phyloP scores from a whole-genome alignment of 2,888 invertebrate species.

The Elgonia sp. region DNA sequence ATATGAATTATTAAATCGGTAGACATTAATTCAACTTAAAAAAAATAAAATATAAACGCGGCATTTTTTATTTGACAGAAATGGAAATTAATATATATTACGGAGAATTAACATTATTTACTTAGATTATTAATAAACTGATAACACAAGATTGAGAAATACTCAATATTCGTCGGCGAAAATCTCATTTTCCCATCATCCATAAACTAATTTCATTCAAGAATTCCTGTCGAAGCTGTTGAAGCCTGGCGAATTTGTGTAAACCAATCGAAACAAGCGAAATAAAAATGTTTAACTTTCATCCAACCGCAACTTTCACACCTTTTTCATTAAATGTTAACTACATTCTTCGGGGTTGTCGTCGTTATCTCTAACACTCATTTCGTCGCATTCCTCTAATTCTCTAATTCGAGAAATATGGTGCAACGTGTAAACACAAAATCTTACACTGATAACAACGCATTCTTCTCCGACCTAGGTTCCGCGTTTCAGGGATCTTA shows the following conservation, averaged over 20 bases:
- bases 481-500: conserved; percentile 39
- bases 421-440: conserved; percentile 41
- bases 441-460: conserved; percentile 28
- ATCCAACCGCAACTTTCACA: conserved; percentile 52
- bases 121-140: too few species aligned
- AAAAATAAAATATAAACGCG: too few species aligned
- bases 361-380: conserved; percentile 60
- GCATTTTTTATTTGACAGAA: too few species aligned
- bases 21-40: too few species aligned
- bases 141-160: too few species aligned
- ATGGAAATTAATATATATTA: too few species aligned
- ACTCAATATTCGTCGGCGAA: too few species aligned
- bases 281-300: conserved; percentile 56
- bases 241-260: not conserved
- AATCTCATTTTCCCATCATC: too few species aligned
- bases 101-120: too few species aligned
- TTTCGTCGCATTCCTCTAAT: conserved; percentile 62
- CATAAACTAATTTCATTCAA: too few species aligned
- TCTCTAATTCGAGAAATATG: conserved; percentile 52
- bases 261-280: not conserved
- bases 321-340: conserved; percentile 64
- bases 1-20: too few species aligned
- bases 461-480: conserved; percentile 23
- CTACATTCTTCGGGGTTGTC: conserved; percentile 54
- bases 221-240: too few species aligned